phyloP scores from a whole-genome alignment of 2,888 invertebrate species.

The Eilema caniola region DNA sequence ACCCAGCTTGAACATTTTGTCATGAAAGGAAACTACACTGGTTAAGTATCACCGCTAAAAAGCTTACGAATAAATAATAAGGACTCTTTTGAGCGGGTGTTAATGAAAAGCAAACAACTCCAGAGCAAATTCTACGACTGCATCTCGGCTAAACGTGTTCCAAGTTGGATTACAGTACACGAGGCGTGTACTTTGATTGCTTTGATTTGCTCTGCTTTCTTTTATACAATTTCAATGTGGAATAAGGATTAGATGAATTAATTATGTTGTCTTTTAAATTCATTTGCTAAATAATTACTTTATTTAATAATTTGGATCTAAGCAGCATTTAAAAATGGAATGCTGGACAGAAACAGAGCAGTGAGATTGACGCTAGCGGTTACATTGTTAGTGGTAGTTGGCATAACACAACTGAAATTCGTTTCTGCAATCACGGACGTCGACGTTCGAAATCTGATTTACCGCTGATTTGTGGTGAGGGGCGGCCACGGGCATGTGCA shows the following conservation, averaged over 20 bases:
- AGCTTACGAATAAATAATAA: slow-evolving; percentile 72
- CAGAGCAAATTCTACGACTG: slow-evolving; percentile 63
- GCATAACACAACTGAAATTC: slow-evolving; percentile 68
- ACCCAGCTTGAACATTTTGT: not conserved
- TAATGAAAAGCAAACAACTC: slow-evolving; percentile 81
- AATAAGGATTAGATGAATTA: slow-evolving; percentile 37
- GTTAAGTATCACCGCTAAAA: slow-evolving; percentile 57
- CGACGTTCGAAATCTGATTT: slow-evolving; percentile 82
- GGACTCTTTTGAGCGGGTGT: slow-evolving; percentile 72
- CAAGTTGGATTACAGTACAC: slow-evolving; percentile 48
- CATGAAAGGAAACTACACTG: not conserved
- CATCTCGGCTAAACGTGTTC: slow-evolving; percentile 45
- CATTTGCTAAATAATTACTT: too few relatives aligned
- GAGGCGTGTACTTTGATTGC: too few relatives aligned
- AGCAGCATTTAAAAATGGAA: not conserved
- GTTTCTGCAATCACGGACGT: slow-evolving; percentile 79
- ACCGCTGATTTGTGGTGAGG: slow-evolving; percentile 82
- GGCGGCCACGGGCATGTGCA: slow-evolving; percentile 46
- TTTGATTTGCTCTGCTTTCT: slow-evolving; percentile 44
- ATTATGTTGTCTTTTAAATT: slow-evolving; percentile 32
- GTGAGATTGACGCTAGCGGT: slow-evolving; percentile 54
- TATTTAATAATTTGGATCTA: not conserved
- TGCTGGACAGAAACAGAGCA: slow-evolving; percentile 34
- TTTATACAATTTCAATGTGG: slow-evolving; percentile 36
- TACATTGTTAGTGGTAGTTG: slow-evolving; percentile 66